phyloP scores from a whole-genome alignment of 2,797 vertebrate species.

The Anolis apletophallus region DNA sequence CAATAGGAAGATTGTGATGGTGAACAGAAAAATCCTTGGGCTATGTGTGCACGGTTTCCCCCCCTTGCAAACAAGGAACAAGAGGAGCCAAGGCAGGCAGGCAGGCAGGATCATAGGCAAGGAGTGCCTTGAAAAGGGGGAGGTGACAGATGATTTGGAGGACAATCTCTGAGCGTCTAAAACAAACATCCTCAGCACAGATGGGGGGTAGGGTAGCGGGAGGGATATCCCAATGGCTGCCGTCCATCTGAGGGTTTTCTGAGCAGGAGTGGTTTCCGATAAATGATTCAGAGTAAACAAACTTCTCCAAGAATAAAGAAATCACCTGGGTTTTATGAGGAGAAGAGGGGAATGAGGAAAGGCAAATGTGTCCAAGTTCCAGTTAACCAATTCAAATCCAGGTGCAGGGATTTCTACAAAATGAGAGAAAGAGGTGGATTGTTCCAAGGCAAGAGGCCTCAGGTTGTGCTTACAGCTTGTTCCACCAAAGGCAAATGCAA shows the following conservation, averaged over 20 bases:
- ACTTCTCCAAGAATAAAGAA: constrained; percentile 13
- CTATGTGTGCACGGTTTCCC: neutral
- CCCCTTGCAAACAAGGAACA: neutral
- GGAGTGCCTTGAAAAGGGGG: neutral
- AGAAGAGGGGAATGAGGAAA: neutral
- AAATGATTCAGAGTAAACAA: neutral
- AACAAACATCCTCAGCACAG: neutral
- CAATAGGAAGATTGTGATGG: neutral
- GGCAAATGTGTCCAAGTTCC: neutral
- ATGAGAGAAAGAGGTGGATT: neutral
- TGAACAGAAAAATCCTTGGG: neutral
- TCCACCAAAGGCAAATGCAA: neutral
- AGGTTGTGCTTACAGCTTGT: neutral
- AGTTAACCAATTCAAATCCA: neutral
- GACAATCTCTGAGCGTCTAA: neutral
- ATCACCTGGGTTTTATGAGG: constrained; percentile 2
- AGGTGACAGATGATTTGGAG: neutral
- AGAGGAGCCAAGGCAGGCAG: neutral
- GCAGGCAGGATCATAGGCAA: neutral
- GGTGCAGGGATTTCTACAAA: neutral
- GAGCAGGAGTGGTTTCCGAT: neutral
- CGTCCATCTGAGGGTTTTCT: constrained; percentile 3
- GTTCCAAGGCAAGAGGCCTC: neutral
- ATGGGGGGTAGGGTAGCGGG: too few relatives aligned
- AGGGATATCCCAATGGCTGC: neutral